phyloP scores from a whole-genome alignment of 1,140 invertebrate species.

The Brachionus calyciflorus region DNA sequence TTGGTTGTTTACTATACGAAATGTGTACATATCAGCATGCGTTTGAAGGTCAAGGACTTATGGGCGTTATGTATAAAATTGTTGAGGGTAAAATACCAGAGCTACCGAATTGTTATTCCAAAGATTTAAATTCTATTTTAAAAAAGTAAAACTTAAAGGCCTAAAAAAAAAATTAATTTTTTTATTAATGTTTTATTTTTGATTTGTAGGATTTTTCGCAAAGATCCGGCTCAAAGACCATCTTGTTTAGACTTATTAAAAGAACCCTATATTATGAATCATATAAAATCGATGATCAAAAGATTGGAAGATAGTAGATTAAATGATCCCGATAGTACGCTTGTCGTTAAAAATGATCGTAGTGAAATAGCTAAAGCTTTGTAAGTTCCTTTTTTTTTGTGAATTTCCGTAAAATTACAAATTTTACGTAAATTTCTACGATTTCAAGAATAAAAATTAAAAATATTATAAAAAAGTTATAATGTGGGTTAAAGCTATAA shows the following conservation, averaged over 20 bases:
- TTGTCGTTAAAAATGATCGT: neutral
- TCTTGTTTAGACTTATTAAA: conserved; percentile 56
- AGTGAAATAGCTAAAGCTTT: conserved; percentile 31
- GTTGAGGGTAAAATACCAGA: conserved; percentile 57
- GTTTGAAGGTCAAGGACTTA: conserved; percentile 57
- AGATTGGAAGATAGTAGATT: conserved; percentile 26
- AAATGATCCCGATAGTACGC: neutral
- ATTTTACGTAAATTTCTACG: too few relatives aligned
- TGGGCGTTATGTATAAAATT: conserved; percentile 62
- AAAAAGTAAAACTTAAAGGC: conserved; percentile 53
- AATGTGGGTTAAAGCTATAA: too few relatives aligned
- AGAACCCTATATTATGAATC: conserved; percentile 51
- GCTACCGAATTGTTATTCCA: conserved; percentile 55
- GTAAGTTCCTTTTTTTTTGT: conserved; percentile 6
- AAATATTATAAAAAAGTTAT: too few relatives aligned
- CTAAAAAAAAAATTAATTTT: neutral
- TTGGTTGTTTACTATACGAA: conserved; percentile 59
- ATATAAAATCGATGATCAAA: conserved; percentile 44
- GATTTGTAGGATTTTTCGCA: conserved; percentile 52
- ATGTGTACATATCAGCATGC: conserved; percentile 58
- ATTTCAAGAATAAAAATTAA: too few relatives aligned
- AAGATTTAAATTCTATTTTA: conserved; percentile 55
- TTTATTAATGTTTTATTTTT: too few relatives aligned
- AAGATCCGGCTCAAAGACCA: conserved; percentile 56
- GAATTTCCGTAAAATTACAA: neutral